Evolutionary conservation across 2,888 invertebrate species (phyloP), one percentile per base, ranked within the genome.

Genomic region (Chydorus sphaericus): DNA sequence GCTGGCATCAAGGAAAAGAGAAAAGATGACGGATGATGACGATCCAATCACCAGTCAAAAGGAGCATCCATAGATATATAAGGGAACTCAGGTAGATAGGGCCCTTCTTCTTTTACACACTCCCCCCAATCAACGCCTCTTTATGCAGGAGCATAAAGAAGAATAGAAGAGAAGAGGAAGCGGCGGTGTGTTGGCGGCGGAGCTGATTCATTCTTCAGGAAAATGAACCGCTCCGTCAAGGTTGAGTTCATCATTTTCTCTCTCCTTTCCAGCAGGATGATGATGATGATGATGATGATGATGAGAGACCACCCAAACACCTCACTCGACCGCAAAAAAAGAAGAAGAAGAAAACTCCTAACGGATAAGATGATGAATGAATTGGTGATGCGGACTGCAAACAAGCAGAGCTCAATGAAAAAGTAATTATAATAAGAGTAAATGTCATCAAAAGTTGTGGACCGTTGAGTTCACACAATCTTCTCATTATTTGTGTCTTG

Each of bases 111-210:
- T 4, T 44, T 23, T n/a, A n/a, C n/a, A n/a, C n/a, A n/a, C n/a
- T n/a, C n/a, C n/a, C n/a, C n/a, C 44, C 44, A 44, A 44, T 44
- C 44, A 44, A 44, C 44, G 44, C 44, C 44, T 26, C n/a, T n/a
- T n/a, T n/a, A n/a, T n/a, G 11, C 44, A 44, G 44, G 44, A 26
- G 44, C 44, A 28, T 14, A 33, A 33, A 44, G 44, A 39, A 39
- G n/a, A 14, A 20, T 36, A 4, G 36, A 36, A n/a, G n/a, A n/a
- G n/a, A 36, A 16, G 39, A 3, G 39, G n/a, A 16, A 8, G 3
- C 7, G n/a, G 16, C 39, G 20, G n/a, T n/a, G n/a, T n/a, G n/a
- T n/a, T n/a, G n/a, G 16, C 6, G 14, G 10, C 39, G n/a, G 10
- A 16, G 14, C 39, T 39, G 39, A 39, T 23, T 44, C 44, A 44